Conservation (phyloP, 2,888 invertebrate species). For the Apotomis betuletana region DNA sequence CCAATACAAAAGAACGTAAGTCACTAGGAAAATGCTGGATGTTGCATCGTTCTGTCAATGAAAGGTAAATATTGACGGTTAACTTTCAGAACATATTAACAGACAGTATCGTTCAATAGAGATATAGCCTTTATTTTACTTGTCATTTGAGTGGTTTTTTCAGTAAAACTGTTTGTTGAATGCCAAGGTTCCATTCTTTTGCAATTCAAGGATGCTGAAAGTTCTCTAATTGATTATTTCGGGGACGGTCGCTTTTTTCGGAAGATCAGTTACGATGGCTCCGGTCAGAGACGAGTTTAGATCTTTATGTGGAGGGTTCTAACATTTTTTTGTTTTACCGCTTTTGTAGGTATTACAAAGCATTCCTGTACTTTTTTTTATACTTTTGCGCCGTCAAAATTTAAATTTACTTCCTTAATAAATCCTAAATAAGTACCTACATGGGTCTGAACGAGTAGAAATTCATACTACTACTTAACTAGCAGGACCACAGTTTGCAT, state of each 20-base stretch:
- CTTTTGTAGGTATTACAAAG: too few species aligned
- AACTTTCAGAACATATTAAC: neutral
- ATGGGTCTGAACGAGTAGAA: too few species aligned
- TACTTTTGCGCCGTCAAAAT: too few species aligned
- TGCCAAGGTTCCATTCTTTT: constrained; percentile 45
- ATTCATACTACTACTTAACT: too few species aligned
- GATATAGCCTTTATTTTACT: neutral
- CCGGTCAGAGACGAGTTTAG: constrained; percentile 11
- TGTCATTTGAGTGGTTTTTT: neutral
- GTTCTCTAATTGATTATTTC: constrained; percentile 78
- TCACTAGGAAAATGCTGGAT: neutral
- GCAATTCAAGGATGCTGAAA: constrained; percentile 74
- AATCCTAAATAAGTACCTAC: too few species aligned
- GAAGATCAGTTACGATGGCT: constrained; percentile 47
- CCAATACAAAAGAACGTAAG: neutral
- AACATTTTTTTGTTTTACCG: too few species aligned
- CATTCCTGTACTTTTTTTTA: too few species aligned
- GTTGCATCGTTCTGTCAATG: constrained; percentile 14
- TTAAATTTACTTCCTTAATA: too few species aligned
- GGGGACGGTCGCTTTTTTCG: constrained; percentile 68
- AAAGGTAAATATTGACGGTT: constrained; percentile 50
- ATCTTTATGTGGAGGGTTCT: constrained; percentile 18
- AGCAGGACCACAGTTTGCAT: too few species aligned
- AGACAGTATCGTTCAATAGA: neutral
- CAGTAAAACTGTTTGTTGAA: neutral